These are phyloP conservation scores for Synergus umbraculus DNA, from an alignment of 2,888 invertebrate genomes.

Conservation along the genomic window DNA sequence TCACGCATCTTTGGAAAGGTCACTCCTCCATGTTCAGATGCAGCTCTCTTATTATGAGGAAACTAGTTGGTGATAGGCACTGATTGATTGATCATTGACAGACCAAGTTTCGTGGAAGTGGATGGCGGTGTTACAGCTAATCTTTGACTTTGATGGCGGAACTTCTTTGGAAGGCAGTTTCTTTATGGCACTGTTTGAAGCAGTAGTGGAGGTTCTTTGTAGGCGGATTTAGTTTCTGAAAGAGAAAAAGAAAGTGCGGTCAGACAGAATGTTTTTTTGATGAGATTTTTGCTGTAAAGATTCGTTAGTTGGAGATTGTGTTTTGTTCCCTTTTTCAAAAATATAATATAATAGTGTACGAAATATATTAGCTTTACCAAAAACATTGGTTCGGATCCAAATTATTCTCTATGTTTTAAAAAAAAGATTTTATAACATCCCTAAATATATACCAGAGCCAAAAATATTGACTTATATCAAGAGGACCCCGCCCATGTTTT, in stretches of 20 bases:
- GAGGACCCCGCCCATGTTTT: too few relatives aligned
- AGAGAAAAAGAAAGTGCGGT: not conserved
- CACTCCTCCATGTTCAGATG: constrained; percentile 5
- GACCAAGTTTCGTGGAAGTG: not conserved
- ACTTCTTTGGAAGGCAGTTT: constrained; percentile 18
- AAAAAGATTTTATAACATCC: too few relatives aligned
- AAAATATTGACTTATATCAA: too few relatives aligned
- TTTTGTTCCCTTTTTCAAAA: not conserved
- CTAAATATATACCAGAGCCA: too few relatives aligned
- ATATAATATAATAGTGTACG: too few relatives aligned
- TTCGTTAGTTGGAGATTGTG: too few relatives aligned
- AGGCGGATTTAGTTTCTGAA: constrained; percentile 17
- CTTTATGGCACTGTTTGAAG: constrained; percentile 3
- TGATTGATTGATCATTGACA: not conserved
- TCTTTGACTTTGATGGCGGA: not conserved
- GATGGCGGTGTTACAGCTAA: not conserved
- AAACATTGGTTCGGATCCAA: too few relatives aligned
- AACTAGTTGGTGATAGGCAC: not conserved
- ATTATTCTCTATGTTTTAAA: too few relatives aligned
- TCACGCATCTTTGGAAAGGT: not conserved
- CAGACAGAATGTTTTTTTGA: not conserved
- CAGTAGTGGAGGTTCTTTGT: not conserved
- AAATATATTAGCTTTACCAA: too few relatives aligned
- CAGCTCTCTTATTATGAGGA: not conserved
- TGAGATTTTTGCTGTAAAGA: not conserved